Base-by-base conservation (phyloP, 2,797 vertebrate species). In the Argyrosomus regius region DNA sequence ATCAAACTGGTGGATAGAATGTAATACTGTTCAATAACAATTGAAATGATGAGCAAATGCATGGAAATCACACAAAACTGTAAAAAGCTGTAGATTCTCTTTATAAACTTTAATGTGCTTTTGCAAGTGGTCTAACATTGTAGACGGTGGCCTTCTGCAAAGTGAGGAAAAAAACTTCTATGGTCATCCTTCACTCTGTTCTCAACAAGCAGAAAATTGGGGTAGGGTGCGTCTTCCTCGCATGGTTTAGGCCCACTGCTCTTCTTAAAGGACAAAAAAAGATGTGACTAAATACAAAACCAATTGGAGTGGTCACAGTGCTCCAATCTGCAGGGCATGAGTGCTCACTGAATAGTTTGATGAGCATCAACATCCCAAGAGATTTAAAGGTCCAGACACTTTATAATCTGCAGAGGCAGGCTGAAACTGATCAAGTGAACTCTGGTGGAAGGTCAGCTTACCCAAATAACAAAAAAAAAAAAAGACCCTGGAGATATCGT, bases 191-290 rank as follows among this genome's bases (percentile, higher is more conserved):
- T 86, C 68, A 65, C 77, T 87, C 79, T 80, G 58, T 80, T 85
- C 70, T 84, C 78, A 87, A 83, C 73, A 86, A 72, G 80, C 83
- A 84, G 83, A 80, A 86, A 80, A 86, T 86, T 66, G 58, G 24
- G 70, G 41, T 4, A 57, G 76, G 81, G 22, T 67, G 83, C 52
- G 58, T 80, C 84, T 77, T 68, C 77, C 72, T 83, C 54, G 64
- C 87, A 83, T 82, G 80, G 69, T 84, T 84, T 81, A 64, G 80
- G 72, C 67, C 67, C 66, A 71, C 67, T 67, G 79, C 85, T 78
- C 73, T 49, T 63, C 83, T 82, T 72, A 70, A 79, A 85, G 73
- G 62, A 81, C 72, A 77, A 72, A 77, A 81, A 81, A 74, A 69
- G 53, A 86, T 77, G 79, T 77, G 85, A 85, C 81, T 80, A 82